These are phyloP conservation scores for Drusus annulatus DNA, from an alignment of 1,140 invertebrate genomes.

Conservation along the genomic window DNA sequence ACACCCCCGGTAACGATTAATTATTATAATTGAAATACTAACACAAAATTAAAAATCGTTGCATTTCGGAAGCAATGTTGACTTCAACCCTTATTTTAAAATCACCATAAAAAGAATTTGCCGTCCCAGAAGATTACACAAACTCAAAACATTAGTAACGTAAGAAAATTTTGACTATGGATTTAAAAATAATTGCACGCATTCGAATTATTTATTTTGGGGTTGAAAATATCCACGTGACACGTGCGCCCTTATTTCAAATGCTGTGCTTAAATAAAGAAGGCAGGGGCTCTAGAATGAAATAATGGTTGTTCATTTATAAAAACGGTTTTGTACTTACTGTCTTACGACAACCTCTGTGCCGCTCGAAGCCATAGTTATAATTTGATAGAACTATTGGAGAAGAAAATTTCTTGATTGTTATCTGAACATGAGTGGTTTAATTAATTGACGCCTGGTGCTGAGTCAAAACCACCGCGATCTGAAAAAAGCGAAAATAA, in stretches of 20 bases:
- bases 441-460: slow-evolving; percentile 5
- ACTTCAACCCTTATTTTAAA: no score
- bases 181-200: background rate
- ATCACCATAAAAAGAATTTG: no score
- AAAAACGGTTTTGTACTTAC: slow-evolving; percentile 30
- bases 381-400: slow-evolving; percentile 21
- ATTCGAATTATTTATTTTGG: background rate
- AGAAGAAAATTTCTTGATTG: slow-evolving; percentile 24
- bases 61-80: no score
- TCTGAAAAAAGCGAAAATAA: slow-evolving; percentile 31
- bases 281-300: background rate
- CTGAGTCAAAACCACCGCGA: background rate
- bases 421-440: slow-evolving; percentile 42
- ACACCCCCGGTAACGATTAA: no score
- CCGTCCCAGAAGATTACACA: no score
- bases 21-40: no score
- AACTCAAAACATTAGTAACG: background rate
- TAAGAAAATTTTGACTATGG: background rate
- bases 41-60: no score
- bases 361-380: slow-evolving; percentile 35
- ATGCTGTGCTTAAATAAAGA: background rate
- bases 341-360: slow-evolving; percentile 26
- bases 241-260: background rate
- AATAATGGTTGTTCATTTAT: background rate
- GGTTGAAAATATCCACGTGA: background rate